Conservation (phyloP, 2,113 vertebrate genomes). For the Eurypyga helias region DNA sequence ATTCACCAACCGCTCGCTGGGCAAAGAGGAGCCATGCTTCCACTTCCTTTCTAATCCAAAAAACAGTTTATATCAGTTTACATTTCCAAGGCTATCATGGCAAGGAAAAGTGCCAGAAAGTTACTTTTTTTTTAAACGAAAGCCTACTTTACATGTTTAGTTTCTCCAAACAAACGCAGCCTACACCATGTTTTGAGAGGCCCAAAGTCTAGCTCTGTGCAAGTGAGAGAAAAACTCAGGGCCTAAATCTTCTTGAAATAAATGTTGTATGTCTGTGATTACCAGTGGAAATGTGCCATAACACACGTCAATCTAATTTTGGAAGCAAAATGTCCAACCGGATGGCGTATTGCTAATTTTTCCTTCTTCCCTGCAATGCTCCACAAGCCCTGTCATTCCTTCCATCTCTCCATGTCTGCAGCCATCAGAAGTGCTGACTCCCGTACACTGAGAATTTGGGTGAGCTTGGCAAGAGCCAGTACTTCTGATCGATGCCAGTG, state of each 20-base stretch:
- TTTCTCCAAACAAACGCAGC: constrained; percentile 10
- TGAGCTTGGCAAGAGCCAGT: constrained; percentile 46
- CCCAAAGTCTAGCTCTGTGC: not conserved
- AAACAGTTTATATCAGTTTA: constrained; percentile 43
- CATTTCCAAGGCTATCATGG: constrained; percentile 39
- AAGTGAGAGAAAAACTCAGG: constrained; percentile 49
- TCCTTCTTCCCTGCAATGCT: not conserved
- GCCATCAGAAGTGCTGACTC: constrained; percentile 7
- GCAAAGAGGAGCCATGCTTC: not conserved
- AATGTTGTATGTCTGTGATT: constrained; percentile 46
- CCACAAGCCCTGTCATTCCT: not conserved
- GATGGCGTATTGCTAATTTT: not conserved
- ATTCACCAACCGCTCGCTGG: rapidly evolving
- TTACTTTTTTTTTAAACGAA: not conserved
- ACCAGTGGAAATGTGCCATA: constrained; percentile 65
- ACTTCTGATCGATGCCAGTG: not conserved
- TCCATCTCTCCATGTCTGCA: not conserved
- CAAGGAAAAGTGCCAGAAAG: constrained; percentile 51
- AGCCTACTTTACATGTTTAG: constrained; percentile 12
- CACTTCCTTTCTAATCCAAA: not conserved
- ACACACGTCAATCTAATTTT: constrained; percentile 50
- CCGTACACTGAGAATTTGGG: not conserved
- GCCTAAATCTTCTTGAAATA: constrained; percentile 39
- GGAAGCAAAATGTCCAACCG: constrained; percentile 67
- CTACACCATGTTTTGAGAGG: not conserved